These are phyloP conservation scores for Barbus barbus DNA, from an alignment of 2,113 vertebrate species.

Conservation along the genomic window DNA sequence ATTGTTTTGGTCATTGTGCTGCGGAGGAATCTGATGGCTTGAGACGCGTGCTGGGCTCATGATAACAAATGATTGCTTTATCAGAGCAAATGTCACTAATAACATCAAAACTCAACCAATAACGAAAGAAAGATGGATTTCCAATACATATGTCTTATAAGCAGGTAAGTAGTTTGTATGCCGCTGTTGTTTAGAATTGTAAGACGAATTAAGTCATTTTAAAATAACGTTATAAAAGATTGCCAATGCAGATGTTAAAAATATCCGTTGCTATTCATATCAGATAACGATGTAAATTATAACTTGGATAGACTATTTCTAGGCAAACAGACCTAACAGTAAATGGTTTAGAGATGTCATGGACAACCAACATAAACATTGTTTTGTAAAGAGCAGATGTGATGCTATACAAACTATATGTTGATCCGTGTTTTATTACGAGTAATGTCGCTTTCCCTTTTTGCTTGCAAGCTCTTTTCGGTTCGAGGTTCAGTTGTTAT, in stretches of 20 bases:
- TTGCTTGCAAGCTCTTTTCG: neutral
- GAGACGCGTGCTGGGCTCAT: neutral
- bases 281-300: neutral
- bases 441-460: neutral
- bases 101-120: neutral
- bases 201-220: too few relatives aligned
- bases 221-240: neutral
- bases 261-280: neutral
- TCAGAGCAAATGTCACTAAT: neutral
- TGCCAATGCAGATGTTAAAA: neutral
- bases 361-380: neutral
- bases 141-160: neutral
- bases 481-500: neutral
- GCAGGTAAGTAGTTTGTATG: neutral
- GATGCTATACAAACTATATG: neutral
- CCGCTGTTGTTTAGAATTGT: neutral
- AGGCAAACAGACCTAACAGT: neutral
- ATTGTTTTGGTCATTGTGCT: neutral
- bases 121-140: neutral
- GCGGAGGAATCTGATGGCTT: neutral
- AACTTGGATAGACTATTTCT: neutral
- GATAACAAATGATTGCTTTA: neutral
- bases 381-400: neutral
- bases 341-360: neutral
- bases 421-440: neutral